A percentile compares a stretch with the other conserved stretches of the same genome.
Conservation (phyloP, 2,113 vertebrate species). For the Cromileptes altivelis region DNA sequence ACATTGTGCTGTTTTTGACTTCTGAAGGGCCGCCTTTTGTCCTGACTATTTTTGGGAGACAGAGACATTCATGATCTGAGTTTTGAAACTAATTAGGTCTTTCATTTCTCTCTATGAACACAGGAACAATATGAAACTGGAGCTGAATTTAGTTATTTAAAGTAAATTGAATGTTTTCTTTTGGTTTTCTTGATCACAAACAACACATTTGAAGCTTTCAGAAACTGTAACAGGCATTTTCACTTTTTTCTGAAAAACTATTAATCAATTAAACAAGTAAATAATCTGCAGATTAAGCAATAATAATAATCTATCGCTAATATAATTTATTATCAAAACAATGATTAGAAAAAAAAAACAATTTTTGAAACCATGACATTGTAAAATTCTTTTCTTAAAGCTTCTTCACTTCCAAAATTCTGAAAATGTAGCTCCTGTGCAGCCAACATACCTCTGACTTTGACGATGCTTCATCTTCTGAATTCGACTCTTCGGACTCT, state of each 20-base stretch:
- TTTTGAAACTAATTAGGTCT: too few relatives aligned
- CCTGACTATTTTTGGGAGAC: not conserved
- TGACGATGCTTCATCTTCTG: slow-evolving; percentile 95
- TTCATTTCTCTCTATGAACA: not conserved
- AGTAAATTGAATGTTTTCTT: not conserved
- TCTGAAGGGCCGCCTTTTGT: not conserved
- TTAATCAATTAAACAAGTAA: not conserved
- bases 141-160: not conserved
- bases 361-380: not conserved
- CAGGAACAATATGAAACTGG: not conserved
- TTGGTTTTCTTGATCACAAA: not conserved
- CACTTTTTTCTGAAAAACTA: not conserved
- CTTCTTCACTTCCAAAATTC: not conserved
- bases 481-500: slow-evolving; percentile 95
- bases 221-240: not conserved
- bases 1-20: not conserved
- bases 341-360: not conserved
- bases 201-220: not conserved
- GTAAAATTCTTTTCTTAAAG: not conserved
- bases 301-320: not conserved
- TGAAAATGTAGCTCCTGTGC: not conserved
- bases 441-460: slow-evolving; percentile 92
- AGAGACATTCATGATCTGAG: not conserved
- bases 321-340: not conserved
- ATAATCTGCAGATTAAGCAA: not conserved